These are phyloP conservation scores for Microctonus aethiopoides DNA, from an alignment of 2,888 invertebrate species.

Conservation along the genomic window DNA sequence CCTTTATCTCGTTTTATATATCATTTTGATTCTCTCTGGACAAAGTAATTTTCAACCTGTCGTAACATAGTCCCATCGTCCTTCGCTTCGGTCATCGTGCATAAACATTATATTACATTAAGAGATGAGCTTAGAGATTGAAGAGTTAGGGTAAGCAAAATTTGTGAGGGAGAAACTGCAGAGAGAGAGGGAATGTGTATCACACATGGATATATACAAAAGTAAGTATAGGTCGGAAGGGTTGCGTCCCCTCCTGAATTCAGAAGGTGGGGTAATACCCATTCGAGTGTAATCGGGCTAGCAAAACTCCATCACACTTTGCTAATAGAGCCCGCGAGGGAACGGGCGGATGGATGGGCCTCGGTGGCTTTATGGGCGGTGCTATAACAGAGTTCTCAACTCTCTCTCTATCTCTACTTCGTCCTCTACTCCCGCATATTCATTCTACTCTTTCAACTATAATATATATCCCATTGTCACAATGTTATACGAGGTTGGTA, in stretches of 20 bases:
- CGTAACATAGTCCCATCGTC: constrained; percentile 36
- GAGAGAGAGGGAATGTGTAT: constrained; percentile 10
- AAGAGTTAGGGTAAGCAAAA: neutral
- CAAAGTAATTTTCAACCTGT: constrained; percentile 44
- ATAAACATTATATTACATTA: constrained; percentile 30
- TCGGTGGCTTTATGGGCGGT: constrained; percentile 53
- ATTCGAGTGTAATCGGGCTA: constrained; percentile 68
- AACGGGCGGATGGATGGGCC: constrained; percentile 53
- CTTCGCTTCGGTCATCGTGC: constrained; percentile 40
- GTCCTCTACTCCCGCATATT: neutral
- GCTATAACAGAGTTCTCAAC: constrained; percentile 33
- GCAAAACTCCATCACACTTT: constrained; percentile 69
- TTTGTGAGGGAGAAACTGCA: constrained; percentile 14
- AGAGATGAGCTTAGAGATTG: constrained; percentile 18
- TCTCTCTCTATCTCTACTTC: neutral
- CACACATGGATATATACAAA: constrained; percentile 9
- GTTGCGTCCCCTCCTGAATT: constrained; percentile 33
- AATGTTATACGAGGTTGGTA: neutral
- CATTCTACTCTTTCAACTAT: neutral
- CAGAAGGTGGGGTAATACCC: constrained; percentile 63
- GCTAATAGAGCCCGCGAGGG: constrained; percentile 66
- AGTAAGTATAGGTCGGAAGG: constrained; percentile 21
- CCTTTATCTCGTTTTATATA: neutral
- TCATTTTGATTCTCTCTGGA: constrained; percentile 27
- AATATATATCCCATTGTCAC: neutral